A percentile compares a stretch with the other conserved stretches of the same genome.
Conservation (phyloP, 2,888 invertebrate species). For the Patella pellucida region DNA sequence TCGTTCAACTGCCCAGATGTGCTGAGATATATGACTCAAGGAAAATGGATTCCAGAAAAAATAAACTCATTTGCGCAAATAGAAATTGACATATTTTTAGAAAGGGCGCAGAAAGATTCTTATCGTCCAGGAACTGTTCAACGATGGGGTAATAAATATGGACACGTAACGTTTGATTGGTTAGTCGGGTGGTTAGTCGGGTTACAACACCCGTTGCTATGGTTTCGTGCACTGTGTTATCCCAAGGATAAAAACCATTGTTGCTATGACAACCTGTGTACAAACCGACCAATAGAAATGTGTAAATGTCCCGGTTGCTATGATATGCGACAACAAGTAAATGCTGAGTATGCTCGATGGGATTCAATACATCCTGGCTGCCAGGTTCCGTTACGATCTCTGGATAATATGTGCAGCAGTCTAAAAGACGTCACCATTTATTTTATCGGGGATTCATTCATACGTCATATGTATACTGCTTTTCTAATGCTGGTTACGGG, state of each 20-base stretch:
- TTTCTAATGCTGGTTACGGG: constrained; percentile 12
- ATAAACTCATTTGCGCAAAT: background rate
- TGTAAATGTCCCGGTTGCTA: constrained; percentile 7
- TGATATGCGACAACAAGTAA: background rate
- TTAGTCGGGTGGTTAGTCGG: too few relatives aligned
- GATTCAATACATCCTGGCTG: background rate
- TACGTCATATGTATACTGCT: constrained; percentile 15
- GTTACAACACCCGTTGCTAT: background rate
- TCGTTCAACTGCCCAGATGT: background rate
- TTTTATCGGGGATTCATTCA: constrained; percentile 16
- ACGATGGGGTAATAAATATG: constrained; percentile 13
- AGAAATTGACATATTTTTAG: constrained; percentile 9
- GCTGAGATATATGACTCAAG: background rate
- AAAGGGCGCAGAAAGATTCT: background rate
- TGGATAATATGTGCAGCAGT: background rate
- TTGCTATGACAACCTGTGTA: constrained; percentile 15
- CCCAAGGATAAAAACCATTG: constrained; percentile 6
- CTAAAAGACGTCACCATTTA: constrained; percentile 7
- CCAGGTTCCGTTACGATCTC: background rate
- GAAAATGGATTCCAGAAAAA: background rate
- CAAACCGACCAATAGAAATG: background rate
- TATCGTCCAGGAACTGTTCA: constrained; percentile 1
- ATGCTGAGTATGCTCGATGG: constrained; percentile 9
- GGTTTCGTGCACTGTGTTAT: constrained; percentile 15
- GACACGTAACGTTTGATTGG: constrained; percentile 18